Conservation (phyloP, 2,888 invertebrate species). For the Diloba caeruleocephala region DNA sequence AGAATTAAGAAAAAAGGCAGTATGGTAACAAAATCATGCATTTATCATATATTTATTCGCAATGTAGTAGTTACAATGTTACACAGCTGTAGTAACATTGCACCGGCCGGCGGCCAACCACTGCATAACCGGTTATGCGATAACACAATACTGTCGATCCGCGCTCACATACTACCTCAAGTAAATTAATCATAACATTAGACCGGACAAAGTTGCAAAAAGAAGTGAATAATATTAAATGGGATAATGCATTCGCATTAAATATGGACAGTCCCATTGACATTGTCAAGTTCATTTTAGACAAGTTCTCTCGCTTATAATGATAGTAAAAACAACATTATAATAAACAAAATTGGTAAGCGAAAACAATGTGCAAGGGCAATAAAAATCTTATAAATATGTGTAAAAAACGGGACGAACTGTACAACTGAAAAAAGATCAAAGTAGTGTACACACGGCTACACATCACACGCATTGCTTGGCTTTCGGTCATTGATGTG, state of each 20-base stretch:
- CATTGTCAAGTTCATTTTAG: not conserved
- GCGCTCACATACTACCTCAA: not conserved
- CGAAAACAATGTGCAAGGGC: not conserved
- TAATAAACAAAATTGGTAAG: not conserved
- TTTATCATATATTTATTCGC: not conserved
- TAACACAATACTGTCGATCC: not conserved
- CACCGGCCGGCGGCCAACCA: not conserved
- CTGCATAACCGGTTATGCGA: not conserved
- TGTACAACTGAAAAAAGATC: not conserved
- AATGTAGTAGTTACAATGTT: not conserved
- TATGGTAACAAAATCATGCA: not conserved
- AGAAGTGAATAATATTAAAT: not conserved
- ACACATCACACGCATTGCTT: too few species aligned
- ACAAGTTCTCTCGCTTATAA: not conserved
- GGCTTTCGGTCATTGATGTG: too few species aligned
- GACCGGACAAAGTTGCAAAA: not conserved
- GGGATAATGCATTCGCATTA: not conserved
- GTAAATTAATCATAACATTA: not conserved
- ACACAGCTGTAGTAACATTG: too few species aligned
- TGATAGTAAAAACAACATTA: not conserved
- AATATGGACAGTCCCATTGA: not conserved
- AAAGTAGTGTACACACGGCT: not conserved
- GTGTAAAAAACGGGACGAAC: too few species aligned
- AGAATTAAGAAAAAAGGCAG: not conserved
- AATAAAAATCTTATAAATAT: not conserved